A percentile compares a stretch with the other conserved stretches of the same genome.
These are phyloP conservation scores for Ochropacha duplaris DNA, from an alignment of 2,888 invertebrate genomes.

Conservation along the genomic window DNA sequence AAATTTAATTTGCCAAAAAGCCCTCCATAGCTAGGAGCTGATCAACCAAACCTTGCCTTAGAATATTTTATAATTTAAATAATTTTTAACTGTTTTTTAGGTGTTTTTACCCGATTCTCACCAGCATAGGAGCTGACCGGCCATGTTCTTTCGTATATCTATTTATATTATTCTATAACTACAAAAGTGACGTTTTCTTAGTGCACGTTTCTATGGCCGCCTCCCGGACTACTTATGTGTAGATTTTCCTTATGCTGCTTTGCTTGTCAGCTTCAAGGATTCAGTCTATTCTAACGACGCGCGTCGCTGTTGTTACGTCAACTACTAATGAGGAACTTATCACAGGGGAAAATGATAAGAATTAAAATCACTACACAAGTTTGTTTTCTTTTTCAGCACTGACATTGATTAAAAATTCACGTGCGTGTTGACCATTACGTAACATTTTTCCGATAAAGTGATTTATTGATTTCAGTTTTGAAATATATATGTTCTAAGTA, in stretches of 20 bases:
- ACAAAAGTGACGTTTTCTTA: too few species aligned
- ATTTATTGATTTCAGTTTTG: conserved; percentile 29
- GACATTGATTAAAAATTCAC: conserved; percentile 6
- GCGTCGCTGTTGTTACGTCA: background rate
- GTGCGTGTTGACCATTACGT: conserved; percentile 14
- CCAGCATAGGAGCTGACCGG: too few species aligned
- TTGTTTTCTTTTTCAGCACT: conserved; percentile 5
- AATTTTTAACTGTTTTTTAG: too few species aligned
- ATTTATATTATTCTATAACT: too few species aligned
- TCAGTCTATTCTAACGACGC: background rate
- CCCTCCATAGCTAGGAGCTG: too few species aligned
- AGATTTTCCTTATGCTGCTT: background rate
- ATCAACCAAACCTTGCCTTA: too few species aligned
- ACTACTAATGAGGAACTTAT: background rate
- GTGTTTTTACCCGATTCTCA: too few species aligned
- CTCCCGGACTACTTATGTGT: too few species aligned
- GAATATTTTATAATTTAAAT: too few species aligned
- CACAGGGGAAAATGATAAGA: background rate
- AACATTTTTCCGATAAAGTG: conserved; percentile 29
- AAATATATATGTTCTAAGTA: conserved; percentile 3
- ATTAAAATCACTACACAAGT: conserved; percentile 4
- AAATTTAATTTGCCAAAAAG: too few species aligned
- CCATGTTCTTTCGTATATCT: too few species aligned
- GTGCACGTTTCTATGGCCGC: too few species aligned
- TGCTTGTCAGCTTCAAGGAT: background rate